phyloP scores from a whole-genome alignment of 2,797 vertebrate genomes.

The Poeciliopsis paucimaculata region DNA sequence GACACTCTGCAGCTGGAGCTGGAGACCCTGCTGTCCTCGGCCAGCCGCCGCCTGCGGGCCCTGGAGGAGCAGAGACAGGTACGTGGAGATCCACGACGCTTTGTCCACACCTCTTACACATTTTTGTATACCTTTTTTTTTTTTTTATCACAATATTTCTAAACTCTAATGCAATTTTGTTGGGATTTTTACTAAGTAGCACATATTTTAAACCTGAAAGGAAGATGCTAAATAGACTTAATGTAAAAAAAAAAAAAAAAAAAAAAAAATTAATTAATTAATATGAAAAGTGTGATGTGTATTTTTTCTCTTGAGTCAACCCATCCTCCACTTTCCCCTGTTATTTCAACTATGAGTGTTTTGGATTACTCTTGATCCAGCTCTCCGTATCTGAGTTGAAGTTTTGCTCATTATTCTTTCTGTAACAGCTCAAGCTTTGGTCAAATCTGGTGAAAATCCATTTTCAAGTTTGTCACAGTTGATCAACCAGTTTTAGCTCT shows the following conservation, averaged over 20 bases:
- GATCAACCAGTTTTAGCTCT: not conserved
- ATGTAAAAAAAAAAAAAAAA: not conserved
- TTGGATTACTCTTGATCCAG: not conserved
- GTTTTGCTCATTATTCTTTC: not conserved
- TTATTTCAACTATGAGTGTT: not conserved
- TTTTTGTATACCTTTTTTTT: too few species aligned
- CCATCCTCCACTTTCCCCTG: not conserved
- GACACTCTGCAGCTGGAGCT: conserved; percentile 97
- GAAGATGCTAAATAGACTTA: not conserved
- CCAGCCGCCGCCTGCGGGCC: conserved; percentile 91
- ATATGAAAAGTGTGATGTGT: not conserved
- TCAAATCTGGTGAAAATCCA: not conserved
- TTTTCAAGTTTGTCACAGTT: not conserved
- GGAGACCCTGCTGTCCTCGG: conserved; percentile 94
- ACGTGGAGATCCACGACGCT: not conserved
- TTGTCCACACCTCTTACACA: not conserved
- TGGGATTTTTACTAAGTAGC: not conserved
- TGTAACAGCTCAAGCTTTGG: not conserved
- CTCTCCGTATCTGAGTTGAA: not conserved
- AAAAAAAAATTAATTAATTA: not conserved
- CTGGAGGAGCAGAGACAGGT: conserved; percentile 98
- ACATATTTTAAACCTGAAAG: not conserved
- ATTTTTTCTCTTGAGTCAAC: not conserved
- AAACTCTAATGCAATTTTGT: not conserved
- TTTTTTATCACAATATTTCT: not conserved